A percentile compares a stretch with the other conserved stretches of the same genome.
phyloP scores from a whole-genome alignment of 2,797 vertebrate species.

The Sebastes diaconus region DNA sequence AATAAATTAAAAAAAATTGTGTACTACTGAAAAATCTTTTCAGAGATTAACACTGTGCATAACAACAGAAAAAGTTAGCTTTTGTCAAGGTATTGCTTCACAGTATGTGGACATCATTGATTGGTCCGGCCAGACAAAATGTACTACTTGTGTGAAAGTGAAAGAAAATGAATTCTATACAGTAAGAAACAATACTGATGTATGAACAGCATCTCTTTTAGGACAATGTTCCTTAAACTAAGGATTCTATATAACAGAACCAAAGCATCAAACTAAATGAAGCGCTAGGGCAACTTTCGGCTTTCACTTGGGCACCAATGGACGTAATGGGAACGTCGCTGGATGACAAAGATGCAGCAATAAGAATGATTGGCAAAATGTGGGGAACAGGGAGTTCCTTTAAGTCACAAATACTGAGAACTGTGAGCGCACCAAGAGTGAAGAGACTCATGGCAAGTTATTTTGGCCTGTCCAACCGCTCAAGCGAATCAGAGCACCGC shows the following conservation, averaged over 20 bases:
- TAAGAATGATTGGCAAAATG: neutral
- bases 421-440: neutral
- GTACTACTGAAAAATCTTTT: conserved; percentile 32
- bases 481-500: neutral
- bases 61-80: conserved; percentile 46
- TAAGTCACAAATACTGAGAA: conserved; percentile 26
- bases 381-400: neutral
- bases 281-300: conserved; percentile 2
- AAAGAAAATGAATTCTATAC: neutral
- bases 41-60: conserved; percentile 49
- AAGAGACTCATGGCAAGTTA: neutral
- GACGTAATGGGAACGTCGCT: neutral
- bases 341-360: conserved; percentile 3
- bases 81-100: conserved; percentile 69
- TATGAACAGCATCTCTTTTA: conserved; percentile 2
- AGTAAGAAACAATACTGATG: conserved; percentile 19
- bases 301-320: neutral
- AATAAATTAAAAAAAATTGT: conserved; percentile 71
- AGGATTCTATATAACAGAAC: conserved; percentile 24
- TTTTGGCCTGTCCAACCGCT: neutral
- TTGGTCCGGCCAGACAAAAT: conserved; percentile 43
- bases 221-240: neutral
- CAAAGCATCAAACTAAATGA: neutral
- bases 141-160: conserved; percentile 20
- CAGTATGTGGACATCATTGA: conserved; percentile 67